Conservation (phyloP, 2,113 vertebrate species). For the Dasyornis broadbenti region DNA sequence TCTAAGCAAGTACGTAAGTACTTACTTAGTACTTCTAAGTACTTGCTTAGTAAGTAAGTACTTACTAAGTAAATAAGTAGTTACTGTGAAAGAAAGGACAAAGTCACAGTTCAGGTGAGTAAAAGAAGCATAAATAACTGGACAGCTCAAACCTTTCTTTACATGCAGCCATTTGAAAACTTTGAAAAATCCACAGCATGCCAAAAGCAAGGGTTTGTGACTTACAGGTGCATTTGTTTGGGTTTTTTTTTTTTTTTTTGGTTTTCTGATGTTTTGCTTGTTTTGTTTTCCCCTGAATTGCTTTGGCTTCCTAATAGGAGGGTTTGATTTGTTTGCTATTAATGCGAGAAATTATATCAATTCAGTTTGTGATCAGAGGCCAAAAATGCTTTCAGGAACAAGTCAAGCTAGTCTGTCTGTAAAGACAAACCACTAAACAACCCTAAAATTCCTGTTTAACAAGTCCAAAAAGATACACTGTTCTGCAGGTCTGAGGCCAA, state of each 20-base stretch:
- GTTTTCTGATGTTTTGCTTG: background rate
- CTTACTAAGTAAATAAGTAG: slow-evolving; percentile 74
- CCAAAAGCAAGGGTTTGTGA: slow-evolving; percentile 43
- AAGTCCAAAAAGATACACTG: slow-evolving; percentile 73
- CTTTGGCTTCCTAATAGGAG: slow-evolving; percentile 3
- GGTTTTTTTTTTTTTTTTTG: background rate
- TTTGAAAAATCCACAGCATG: slow-evolving; percentile 35
- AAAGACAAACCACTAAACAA: slow-evolving; percentile 10
- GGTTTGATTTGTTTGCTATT: background rate
- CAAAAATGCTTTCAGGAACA: slow-evolving; percentile 46
- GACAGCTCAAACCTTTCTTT: slow-evolving; percentile 57
- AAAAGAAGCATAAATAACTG: slow-evolving; percentile 53
- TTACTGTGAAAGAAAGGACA: slow-evolving; percentile 71
- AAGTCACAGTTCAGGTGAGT: slow-evolving; percentile 68
- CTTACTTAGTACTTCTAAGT: no score
- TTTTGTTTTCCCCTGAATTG: background rate
- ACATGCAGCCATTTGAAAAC: slow-evolving; percentile 59
- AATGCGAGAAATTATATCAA: slow-evolving; percentile 25
- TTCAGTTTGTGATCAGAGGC: slow-evolving; percentile 28
- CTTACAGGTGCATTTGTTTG: slow-evolving; percentile 32
- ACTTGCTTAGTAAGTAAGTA: no score
- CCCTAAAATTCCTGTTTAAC: slow-evolving; percentile 35
- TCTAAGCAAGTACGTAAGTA: no score
- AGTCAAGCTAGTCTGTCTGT: slow-evolving; percentile 31
- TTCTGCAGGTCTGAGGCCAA: slow-evolving; percentile 68